Base-by-base conservation (phyloP, 2,888 invertebrate genomes). In the Volucella bombylans region DNA sequence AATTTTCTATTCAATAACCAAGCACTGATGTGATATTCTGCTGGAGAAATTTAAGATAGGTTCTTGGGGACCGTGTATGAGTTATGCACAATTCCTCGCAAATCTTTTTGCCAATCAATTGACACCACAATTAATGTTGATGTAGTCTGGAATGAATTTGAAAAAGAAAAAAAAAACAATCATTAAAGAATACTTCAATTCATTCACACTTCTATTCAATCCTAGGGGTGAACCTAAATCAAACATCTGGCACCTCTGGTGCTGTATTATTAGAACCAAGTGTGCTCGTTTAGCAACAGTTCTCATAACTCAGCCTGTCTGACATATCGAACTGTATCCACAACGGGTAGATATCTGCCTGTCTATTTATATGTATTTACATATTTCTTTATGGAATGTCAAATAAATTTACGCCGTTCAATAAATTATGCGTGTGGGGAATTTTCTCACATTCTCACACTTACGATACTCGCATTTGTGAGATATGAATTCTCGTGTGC, bases 331-430 rank as follows among this genome's bases (percentile, higher is more conserved):
- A 74, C 47, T 59, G 59, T 61, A 59, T 74, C 72, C 61, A 68
- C 45, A 18, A 39, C 41, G 31, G 52, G 45, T 62, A 43, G 50
- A 43, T 81, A 15, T 47, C 49, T 57, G 14, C 54, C 8, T 47
- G 31, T 71, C 54, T 68, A 68, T 74, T 50, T 52, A 57, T 78
- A 43, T 50, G 52, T 79, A 72, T 67, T 49, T 73, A 73, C 61
- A 43, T 72, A 71, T 74, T 79, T 74, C 71, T 49, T 55, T 59
- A 74, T 61, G 67, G 45, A 41, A 71, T 83, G 83, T 80, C 74
- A 79, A 79, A 83, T 83, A 83, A 80, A 83, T 83, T 83, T 74
- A 69, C 73, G 69, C 73, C 47, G 9, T 65, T 79, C 74, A 79
- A 80, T 83, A 74, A 69, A 47, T 64, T 23, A 68, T 41, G 43